These are phyloP conservation scores for Apamea sordens DNA, from an alignment of 2,888 invertebrate genomes.

Conservation along the genomic window DNA sequence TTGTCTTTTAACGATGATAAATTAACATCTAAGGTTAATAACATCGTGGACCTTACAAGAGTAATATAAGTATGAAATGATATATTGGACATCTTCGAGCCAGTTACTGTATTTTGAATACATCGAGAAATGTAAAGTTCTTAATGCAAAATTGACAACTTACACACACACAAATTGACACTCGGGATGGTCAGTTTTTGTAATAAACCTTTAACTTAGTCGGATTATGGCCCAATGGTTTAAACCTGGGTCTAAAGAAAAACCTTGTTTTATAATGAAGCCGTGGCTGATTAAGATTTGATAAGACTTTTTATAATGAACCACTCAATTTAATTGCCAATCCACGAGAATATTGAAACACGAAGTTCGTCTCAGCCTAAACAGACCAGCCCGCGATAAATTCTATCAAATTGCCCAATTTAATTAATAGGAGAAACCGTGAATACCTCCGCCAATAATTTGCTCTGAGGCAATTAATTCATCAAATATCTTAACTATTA, in stretches of 20 bases:
- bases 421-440: conserved; percentile 74
- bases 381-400: conserved; percentile 60
- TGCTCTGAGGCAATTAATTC: conserved; percentile 73
- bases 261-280: background rate
- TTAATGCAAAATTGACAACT: too few species aligned
- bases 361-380: conserved; percentile 41
- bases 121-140: too few species aligned
- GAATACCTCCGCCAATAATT: conserved; percentile 72
- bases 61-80: too few species aligned
- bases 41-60: background rate
- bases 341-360: conserved; percentile 44
- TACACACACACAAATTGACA: too few species aligned
- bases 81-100: background rate
- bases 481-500: conserved; percentile 67
- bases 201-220: too few species aligned
- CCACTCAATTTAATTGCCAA: conserved; percentile 16
- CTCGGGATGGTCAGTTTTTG: too few species aligned
- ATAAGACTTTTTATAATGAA: background rate
- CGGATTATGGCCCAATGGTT: background rate
- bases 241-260: background rate
- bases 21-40: background rate
- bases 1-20: background rate
- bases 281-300: background rate
- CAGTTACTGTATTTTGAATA: too few species aligned
- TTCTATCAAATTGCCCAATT: conserved; percentile 69